Conservation (phyloP, 2,888 invertebrate species). For the Therioaphis trifolii region DNA sequence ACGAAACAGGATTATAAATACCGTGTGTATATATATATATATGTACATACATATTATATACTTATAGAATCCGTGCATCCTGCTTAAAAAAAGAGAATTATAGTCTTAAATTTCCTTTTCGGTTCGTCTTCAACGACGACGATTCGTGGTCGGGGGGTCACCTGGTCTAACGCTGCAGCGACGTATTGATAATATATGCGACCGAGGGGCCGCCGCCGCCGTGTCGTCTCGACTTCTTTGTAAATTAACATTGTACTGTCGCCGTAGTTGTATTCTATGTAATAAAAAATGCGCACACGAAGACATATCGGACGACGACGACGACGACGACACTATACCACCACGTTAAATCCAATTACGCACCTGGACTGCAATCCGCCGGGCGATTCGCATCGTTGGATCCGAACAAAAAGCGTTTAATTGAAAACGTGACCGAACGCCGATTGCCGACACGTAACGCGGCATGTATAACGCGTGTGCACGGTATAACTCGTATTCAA, state of each 20-base stretch:
- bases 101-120: slow-evolving; percentile 42
- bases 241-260: not conserved
- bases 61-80: slow-evolving; percentile 53
- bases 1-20: not conserved
- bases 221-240: not conserved
- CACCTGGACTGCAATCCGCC: slow-evolving; percentile 7
- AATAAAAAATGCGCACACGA: not conserved
- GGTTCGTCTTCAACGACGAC: not conserved
- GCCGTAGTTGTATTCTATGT: too few relatives aligned
- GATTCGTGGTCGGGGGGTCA: too few relatives aligned
- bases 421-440: slow-evolving; percentile 60
- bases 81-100: slow-evolving; percentile 53
- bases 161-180: too few relatives aligned
- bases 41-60: too few relatives aligned
- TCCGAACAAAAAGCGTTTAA: slow-evolving; percentile 51
- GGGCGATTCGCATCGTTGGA: slow-evolving; percentile 51
- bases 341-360: slow-evolving; percentile 53
- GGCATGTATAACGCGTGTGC: not conserved
- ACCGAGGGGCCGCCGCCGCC: not conserved
- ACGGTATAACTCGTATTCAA: not conserved
- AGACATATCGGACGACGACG: not conserved
- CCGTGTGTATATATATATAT: too few relatives aligned
- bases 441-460: not conserved
- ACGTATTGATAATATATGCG: too few relatives aligned
- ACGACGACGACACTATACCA: not conserved